phyloP scores from a whole-genome alignment of 2,113 vertebrate species.

The Eudyptes chrysolophus region DNA sequence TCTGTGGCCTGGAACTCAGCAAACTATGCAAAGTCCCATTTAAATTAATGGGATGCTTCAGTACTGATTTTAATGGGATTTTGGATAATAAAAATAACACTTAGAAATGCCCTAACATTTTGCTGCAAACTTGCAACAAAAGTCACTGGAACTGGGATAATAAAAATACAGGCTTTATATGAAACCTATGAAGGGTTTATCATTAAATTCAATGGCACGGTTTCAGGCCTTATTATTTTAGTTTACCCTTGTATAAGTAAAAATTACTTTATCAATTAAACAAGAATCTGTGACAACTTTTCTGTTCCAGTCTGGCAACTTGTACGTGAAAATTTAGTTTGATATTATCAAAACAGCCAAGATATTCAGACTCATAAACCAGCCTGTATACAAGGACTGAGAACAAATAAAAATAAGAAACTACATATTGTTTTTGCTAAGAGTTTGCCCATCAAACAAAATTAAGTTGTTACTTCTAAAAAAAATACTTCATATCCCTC shows the following conservation, averaged over 20 bases:
- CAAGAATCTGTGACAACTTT: not conserved
- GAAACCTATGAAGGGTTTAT: constrained; percentile 7
- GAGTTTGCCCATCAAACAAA: constrained; percentile 8
- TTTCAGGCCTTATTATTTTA: constrained; percentile 48
- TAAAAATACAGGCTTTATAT: constrained; percentile 36
- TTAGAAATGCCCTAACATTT: constrained; percentile 43
- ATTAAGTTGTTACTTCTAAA: not conserved
- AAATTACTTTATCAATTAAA: constrained; percentile 49
- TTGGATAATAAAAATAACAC: constrained; percentile 64
- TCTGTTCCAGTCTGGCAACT: not conserved
- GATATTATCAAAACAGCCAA: not conserved
- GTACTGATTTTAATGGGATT: constrained; percentile 54
- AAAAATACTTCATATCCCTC: not conserved
- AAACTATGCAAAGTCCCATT: constrained; percentile 51
- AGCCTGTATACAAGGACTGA: not conserved
- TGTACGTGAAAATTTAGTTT: not conserved
- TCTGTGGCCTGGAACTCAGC: constrained; percentile 58
- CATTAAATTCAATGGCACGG: constrained; percentile 4
- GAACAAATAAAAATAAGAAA: constrained; percentile 22
- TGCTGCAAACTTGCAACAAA: constrained; percentile 31
- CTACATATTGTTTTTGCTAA: not conserved
- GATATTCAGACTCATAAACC: not conserved
- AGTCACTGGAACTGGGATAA: constrained; percentile 18
- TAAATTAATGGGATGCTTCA: constrained; percentile 66
- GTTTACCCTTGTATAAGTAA: constrained; percentile 6